These are phyloP conservation scores for Arrhopalites spinosus DNA, from an alignment of 2,888 invertebrate species.

Conservation along the genomic window DNA sequence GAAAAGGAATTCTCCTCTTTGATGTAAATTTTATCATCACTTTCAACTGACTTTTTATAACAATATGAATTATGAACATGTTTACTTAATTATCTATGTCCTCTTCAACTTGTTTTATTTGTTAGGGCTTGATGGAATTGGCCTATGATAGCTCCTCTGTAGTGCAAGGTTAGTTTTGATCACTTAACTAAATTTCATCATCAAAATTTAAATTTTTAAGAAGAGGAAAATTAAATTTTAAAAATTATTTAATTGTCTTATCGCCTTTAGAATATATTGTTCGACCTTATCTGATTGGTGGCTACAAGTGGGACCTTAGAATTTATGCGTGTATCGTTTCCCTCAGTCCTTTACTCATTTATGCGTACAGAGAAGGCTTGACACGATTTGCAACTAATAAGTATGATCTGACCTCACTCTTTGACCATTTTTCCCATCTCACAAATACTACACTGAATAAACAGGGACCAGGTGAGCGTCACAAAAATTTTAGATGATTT, in stretches of 20 bases:
- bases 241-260: too few species aligned
- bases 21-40: conserved; percentile 64
- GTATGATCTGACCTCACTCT: conserved; percentile 79
- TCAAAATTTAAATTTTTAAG: too few species aligned
- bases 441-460: conserved; percentile 93
- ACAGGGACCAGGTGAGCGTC: conserved; percentile 73
- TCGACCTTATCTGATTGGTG: conserved; percentile 77
- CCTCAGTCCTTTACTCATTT: conserved; percentile 82
- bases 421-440: conserved; percentile 82
- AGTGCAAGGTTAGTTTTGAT: too few species aligned
- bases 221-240: too few species aligned
- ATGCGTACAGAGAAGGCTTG: conserved; percentile 86
- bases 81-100: neutral
- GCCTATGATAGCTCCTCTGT: conserved; percentile 79
- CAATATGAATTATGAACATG: too few species aligned
- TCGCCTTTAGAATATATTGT: conserved; percentile 80
- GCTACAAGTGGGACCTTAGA: conserved; percentile 87
- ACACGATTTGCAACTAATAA: conserved; percentile 82
- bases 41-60: neutral
- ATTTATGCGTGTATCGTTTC: conserved; percentile 68
- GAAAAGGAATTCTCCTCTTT: conserved; percentile 80
- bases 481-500: too few species aligned
- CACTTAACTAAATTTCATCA: too few species aligned
- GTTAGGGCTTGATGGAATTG: conserved; percentile 74
- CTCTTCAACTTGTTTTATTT: conserved; percentile 15